Evolutionary conservation across 2,888 invertebrate species (phyloP), one percentile per base, ranked within the genome.

Genomic region (Polia nebulosa): DNA sequence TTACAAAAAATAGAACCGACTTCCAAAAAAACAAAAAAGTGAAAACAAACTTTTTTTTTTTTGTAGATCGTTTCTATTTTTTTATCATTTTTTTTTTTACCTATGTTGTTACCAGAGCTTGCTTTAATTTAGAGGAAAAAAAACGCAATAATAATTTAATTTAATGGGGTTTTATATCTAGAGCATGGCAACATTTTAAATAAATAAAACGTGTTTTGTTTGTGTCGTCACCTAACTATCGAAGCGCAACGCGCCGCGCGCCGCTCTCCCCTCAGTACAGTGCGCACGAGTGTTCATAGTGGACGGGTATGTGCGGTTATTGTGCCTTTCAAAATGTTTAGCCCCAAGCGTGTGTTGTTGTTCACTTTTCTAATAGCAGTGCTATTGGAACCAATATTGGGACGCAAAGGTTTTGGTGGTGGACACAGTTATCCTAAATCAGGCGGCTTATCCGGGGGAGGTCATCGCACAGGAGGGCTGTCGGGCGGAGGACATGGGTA

Each of bases 391-490:
- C 86, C 87, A 47, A 85, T 83, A 75, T 85, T 85, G 41, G 85
- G 87, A 52, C 85, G 87, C 68, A 86, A 68, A 62, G 82, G 88
- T 49, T 82, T 83, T 44, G 78, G 89, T 72, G 81, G 89, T 17
- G 78, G 87, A 41, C 90, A 89, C 71, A 83, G 85, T 62, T 90
- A 92, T 79, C 90, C 92, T 11, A 84, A 82, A 65, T 88, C 89
- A 1, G 88, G 88, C n/a, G 88, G 89, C 17, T 77, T 84, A 22
- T 83, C 85, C 5, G 83, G 83, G 1, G 84, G 84, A 62, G 80
- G 87, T 63, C 88, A 86, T 66, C 85, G 72, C 15, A 81, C 88
- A 13, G 85, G 88, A 17, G 90, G 84, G 0, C 58, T 87, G 27
- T 88, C 89, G 52, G 84, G 86, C 3, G 82, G 86, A 5, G 80